Conservation (phyloP, 2,888 invertebrate species). For the Apomyelois bistriatella region DNA sequence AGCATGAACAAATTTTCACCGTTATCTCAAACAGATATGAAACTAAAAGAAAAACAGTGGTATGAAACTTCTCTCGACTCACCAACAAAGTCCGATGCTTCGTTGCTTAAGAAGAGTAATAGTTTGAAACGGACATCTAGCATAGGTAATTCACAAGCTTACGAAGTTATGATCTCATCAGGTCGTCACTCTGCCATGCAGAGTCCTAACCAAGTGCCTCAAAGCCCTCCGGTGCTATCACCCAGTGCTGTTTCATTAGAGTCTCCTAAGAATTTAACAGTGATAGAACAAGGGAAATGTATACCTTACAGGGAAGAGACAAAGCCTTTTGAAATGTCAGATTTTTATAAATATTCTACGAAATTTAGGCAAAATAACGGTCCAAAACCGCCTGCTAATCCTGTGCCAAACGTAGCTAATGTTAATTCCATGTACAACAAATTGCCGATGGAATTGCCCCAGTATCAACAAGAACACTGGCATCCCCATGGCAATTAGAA, state of each 20-base stretch:
- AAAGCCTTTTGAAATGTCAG: slow-evolving; percentile 98
- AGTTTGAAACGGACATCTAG: slow-evolving; percentile 78
- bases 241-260: slow-evolving; percentile 82
- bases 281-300: slow-evolving; percentile 93
- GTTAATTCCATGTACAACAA: slow-evolving; percentile 55
- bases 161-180: slow-evolving; percentile 65
- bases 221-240: slow-evolving; percentile 60
- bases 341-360: slow-evolving; percentile 98
- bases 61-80: slow-evolving; percentile 84
- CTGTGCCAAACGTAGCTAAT: slow-evolving; percentile 33
- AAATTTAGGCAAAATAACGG: slow-evolving; percentile 86
- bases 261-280: slow-evolving; percentile 90
- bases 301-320: slow-evolving; percentile 96
- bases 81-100: slow-evolving; percentile 59
- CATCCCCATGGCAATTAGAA: slow-evolving; percentile 53
- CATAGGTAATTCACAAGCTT: slow-evolving; percentile 74
- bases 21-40: slow-evolving; percentile 59
- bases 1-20: slow-evolving; percentile 69
- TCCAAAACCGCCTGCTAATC: slow-evolving; percentile 44
- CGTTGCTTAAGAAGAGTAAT: slow-evolving; percentile 62
- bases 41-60: slow-evolving; percentile 82
- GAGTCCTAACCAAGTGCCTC: slow-evolving; percentile 57
- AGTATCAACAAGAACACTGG: slow-evolving; percentile 66
- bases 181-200: slow-evolving; percentile 71
- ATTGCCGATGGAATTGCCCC: slow-evolving; percentile 66